Conservation (phyloP, 1,140 invertebrate species). For the Danaus melanippus region DNA sequence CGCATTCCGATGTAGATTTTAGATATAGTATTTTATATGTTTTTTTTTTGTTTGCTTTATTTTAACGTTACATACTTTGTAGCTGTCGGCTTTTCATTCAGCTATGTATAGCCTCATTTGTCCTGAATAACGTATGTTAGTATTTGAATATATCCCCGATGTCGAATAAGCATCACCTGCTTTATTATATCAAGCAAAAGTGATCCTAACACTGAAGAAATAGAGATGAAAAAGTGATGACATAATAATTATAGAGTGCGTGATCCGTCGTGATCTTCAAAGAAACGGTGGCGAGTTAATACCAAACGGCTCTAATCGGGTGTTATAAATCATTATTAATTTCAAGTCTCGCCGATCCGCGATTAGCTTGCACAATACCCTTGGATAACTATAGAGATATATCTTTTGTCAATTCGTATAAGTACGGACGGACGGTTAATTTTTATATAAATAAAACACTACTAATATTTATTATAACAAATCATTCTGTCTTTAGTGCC, state of each 20-base stretch:
- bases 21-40: conserved; percentile 10
- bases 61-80: not conserved
- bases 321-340: conserved; percentile 70
- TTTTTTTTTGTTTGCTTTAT: conserved; percentile 11
- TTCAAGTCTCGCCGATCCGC: conserved; percentile 57
- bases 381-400: conserved; percentile 55
- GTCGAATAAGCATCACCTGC: conserved; percentile 21
- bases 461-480: no score
- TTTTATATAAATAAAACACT: no score
- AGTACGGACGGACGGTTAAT: conserved; percentile 33
- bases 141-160: conserved; percentile 17
- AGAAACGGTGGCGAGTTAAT: conserved; percentile 51
- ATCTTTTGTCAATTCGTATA: conserved; percentile 65
- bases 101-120: conserved; percentile 20
- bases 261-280: conserved; percentile 31
- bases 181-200: conserved; percentile 16
- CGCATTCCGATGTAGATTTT: conserved; percentile 20
- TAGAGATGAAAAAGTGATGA: conserved; percentile 9
- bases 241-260: conserved; percentile 13
- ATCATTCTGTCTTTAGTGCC: no score
- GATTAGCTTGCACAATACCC: conserved; percentile 68
- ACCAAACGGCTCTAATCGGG: conserved; percentile 59
- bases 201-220: conserved; percentile 11
- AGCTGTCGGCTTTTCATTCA: conserved; percentile 15
- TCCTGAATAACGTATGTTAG: conserved; percentile 22